Evolutionary conservation across 2,888 invertebrate genomes (phyloP).

Genomic region (Trachelus iudaicus): DNA sequence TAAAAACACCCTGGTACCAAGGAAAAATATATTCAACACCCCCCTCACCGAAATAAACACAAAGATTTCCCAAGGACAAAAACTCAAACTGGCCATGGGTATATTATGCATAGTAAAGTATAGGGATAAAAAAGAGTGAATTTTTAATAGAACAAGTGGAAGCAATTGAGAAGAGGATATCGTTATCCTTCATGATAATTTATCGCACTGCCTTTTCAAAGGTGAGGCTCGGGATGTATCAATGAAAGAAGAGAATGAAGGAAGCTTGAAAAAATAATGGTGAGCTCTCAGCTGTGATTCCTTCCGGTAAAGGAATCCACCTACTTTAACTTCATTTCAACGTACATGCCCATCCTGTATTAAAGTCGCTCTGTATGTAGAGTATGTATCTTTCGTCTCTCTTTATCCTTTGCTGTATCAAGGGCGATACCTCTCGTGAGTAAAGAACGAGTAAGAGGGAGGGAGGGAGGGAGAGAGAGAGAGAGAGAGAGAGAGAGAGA

Average conservation of each 20-base stretch:
- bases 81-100: background rate
- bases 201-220: background rate
- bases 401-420: background rate
- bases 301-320: constrained; percentile 27
- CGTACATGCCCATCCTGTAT: constrained; percentile 45
- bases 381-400: background rate
- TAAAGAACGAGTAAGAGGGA: background rate
- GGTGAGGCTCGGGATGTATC: background rate
- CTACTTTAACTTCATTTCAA: constrained; percentile 34
- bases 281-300: constrained; percentile 48
- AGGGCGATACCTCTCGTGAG: background rate
- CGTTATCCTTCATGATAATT: background rate
- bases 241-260: background rate
- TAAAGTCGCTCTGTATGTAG: background rate
- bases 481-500: too few species aligned
- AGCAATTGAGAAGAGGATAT: background rate
- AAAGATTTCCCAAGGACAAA: background rate
- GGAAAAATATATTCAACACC: background rate
- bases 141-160: background rate
- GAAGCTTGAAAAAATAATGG: constrained; percentile 12
- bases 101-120: background rate
- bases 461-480: too few species aligned
- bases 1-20: background rate
- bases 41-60: too few species aligned
- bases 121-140: background rate